Base-by-base conservation (phyloP, 53 echinoderm and acorn worm genomes). In the Paelopatides confundens region DNA sequence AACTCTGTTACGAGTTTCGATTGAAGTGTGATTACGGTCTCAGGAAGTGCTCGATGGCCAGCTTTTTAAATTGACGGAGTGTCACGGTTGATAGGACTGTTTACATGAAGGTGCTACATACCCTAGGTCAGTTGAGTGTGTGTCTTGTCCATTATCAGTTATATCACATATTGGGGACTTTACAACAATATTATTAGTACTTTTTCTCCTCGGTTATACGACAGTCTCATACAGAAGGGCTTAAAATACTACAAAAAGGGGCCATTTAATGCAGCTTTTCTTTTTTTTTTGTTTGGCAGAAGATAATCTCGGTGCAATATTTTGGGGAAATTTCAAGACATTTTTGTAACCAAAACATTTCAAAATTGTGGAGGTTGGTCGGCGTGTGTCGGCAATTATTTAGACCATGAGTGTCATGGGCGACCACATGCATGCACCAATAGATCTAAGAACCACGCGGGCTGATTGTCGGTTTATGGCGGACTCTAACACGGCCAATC, bases 391-490 rank as follows among this genome's bases (percentile, higher is more conserved):
- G 28, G 24, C 36, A 46, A 40, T 63, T 38, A 65, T 63, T 36
- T 76, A 29, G 76, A 76, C 18, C 18, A 76, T 39, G 63, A 65
- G 63, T 35, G 63, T 65, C n/a, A 40, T 83, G 63, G 46, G 38
- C 12, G 84, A 83, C 23, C 65, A 38, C 37, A 83, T 83, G 63
- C 84, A 63, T 36, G 33, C 63, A 21, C 84, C 84, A 21, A 83
- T 83, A 35, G 84, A 83, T 43, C 35, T 83, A 26, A 63, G 84
- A 35, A 83, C 47, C 36, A 37, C 84, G 39, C 38, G 84, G 46
- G 64, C 84, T n/a, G 84, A 83, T 39, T 83, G 84, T 30, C 36
- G 84, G 23, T 83, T 37, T 46, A 83, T 83, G 65, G 35, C 84
- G 64, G 65, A 63, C 23, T n/a, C 24, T 46, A 32, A 48, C 31